Evolutionary conservation across 2,888 invertebrate species (phyloP).

Genomic region (Zaprionus bogoriensis): DNA sequence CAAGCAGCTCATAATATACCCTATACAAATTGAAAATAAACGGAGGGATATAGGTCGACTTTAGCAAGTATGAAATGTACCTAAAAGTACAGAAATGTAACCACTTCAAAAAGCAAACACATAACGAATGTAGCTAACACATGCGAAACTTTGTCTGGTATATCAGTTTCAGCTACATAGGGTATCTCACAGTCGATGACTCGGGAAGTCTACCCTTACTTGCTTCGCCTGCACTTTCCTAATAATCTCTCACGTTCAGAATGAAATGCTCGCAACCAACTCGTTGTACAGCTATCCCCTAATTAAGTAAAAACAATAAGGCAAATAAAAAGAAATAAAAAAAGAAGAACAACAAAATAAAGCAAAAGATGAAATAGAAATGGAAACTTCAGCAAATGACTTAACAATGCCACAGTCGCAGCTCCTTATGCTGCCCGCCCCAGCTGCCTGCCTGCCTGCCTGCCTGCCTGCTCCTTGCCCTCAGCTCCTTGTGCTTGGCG

Average conservation of each 20-base stretch:
- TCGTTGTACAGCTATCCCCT: slow-evolving; percentile 23
- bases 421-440: slow-evolving; percentile 42
- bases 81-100: too few species aligned
- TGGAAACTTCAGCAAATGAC: slow-evolving; percentile 33
- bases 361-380: slow-evolving; percentile 25
- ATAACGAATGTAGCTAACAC: too few species aligned
- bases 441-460: too few species aligned
- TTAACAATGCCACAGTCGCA: slow-evolving; percentile 33
- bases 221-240: slow-evolving; percentile 21
- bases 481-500: slow-evolving; percentile 30
- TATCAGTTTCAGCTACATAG: too few species aligned
- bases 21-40: not conserved
- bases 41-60: not conserved
- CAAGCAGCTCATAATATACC: not conserved
- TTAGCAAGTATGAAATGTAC: not conserved
- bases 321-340: slow-evolving; percentile 9
- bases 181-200: not conserved
- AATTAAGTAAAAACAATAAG: slow-evolving; percentile 47
- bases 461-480: not conserved
- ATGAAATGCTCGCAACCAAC: slow-evolving; percentile 2
- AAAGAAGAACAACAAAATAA: slow-evolving; percentile 24
- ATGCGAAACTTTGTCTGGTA: too few species aligned
- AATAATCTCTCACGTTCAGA: slow-evolving; percentile 37
- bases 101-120: too few species aligned
- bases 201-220: not conserved